phyloP scores from a whole-genome alignment of 2,797 vertebrate species.

The Gymnoscopelus microlampas region DNA sequence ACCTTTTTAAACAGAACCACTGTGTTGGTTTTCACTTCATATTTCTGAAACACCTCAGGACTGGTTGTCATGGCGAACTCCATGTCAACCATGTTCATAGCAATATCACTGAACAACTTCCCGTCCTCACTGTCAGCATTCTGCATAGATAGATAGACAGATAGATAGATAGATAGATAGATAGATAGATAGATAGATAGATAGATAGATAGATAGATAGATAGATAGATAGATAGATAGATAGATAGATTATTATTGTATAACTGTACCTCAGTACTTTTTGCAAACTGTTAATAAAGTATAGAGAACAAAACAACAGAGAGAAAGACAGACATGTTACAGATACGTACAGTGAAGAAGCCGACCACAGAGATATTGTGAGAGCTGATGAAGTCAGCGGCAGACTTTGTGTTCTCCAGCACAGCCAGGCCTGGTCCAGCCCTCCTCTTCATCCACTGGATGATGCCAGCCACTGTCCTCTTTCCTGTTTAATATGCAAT shows the following conservation, averaged over 20 bases:
- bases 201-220: neutral
- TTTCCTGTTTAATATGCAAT: constrained; percentile 73
- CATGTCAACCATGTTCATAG: constrained; percentile 71
- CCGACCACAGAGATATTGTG: constrained; percentile 82
- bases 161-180: no score
- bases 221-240: neutral
- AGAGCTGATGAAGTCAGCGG: constrained; percentile 67
- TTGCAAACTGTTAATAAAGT: no score
- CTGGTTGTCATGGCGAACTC: constrained; percentile 81
- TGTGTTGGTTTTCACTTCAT: constrained; percentile 74
- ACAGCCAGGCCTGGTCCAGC: constrained; percentile 63
- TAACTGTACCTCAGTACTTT: no score
- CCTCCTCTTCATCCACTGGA: constrained; percentile 85
- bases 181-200: neutral
- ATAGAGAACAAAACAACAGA: neutral
- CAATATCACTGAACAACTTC: constrained; percentile 75
- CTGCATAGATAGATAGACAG: no score
- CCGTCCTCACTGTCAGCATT: constrained; percentile 75
- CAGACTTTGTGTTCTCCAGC: constrained; percentile 66
- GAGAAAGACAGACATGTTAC: neutral
- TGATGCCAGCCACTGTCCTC: constrained; percentile 73
- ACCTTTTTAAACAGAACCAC: constrained; percentile 93
- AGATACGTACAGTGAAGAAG: constrained; percentile 86
- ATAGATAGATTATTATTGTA: neutral
- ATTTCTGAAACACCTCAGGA: constrained; percentile 83